Evolutionary conservation across 1,140 invertebrate species (phyloP), one percentile per base, ranked within the genome.

Genomic region (Rhyzopertha dominica): DNA sequence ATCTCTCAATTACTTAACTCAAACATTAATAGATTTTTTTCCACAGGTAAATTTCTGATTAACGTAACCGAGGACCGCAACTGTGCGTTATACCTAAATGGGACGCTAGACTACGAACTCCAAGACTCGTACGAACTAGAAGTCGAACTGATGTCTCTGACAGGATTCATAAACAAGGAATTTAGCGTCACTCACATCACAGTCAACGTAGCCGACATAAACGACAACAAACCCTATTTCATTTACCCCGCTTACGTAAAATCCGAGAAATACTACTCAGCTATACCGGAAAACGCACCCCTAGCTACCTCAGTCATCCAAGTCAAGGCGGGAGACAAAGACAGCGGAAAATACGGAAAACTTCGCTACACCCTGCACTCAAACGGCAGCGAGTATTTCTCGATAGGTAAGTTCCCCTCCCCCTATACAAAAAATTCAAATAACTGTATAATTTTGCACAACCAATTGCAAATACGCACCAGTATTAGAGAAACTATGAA

Each of bases 201-300:
- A 47, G 77, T 95, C 3, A 84, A 87, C 52, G 81, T 95, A 0
- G 70, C 83, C 0, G 90, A 95, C 62, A 77, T 87, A 1, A 95
- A 95, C 59, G 90, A 95, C 59, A 93, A 94, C 61, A 72, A 73
- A 2, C 90, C 91, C 0, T 74, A 79, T 44, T 95, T 94, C 62
- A 65, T 87, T 1, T 86, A 84, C 45, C 79, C 84, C 0, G 54
- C 53, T 2, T 68, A 66, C 24, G 52, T 55, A 22, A 61, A 61
- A 25, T 68, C 68, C 44, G 67, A 73, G 12, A 81, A 80, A 37
- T 87, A 84, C 56, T 84, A 84, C 47, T 79, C 79, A 0, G 85
- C 87, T 0, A 75, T 90, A 7, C 75, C 84, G 0, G 74, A 75
- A 14, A 76, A 81, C 48, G 78, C 79, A 41, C 75, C 85, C 43